Percentiles rank a stretch among this genome's conserved stretches.
phyloP scores from a whole-genome alignment of 2,888 invertebrate genomes.

The Amphipoea oculea region DNA sequence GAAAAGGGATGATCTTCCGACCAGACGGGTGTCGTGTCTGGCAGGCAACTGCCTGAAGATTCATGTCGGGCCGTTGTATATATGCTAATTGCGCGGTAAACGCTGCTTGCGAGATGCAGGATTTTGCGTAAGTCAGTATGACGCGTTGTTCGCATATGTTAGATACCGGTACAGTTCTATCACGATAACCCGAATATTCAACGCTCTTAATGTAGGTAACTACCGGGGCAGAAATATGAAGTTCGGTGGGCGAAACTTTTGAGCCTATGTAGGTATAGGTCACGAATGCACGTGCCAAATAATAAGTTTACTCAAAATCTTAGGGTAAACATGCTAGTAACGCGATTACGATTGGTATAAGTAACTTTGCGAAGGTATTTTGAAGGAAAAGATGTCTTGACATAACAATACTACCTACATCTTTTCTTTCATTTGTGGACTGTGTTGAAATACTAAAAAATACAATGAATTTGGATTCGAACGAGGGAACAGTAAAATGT shows the following conservation, averaged over 20 bases:
- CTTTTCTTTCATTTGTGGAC: background rate
- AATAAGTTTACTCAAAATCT: background rate
- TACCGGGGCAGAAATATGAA: slow-evolving; percentile 6
- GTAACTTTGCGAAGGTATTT: background rate
- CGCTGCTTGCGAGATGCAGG: too few relatives aligned
- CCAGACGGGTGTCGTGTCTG: too few relatives aligned
- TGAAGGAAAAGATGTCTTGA: background rate
- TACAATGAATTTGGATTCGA: background rate
- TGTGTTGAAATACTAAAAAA: background rate
- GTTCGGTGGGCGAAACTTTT: background rate
- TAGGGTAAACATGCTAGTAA: background rate
- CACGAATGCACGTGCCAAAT: background rate
- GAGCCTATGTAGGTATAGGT: background rate
- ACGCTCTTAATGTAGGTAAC: background rate
- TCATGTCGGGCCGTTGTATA: too few relatives aligned
- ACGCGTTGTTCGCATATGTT: too few relatives aligned
- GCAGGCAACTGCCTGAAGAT: too few relatives aligned
- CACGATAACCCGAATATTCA: background rate
- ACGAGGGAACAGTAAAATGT: background rate
- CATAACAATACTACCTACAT: background rate
- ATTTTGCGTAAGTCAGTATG: too few relatives aligned
- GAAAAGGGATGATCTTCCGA: too few relatives aligned
- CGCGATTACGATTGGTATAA: background rate
- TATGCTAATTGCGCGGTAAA: too few relatives aligned
- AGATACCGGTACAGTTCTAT: background rate